phyloP scores from a whole-genome alignment of 2,797 vertebrate species.

The Pipistrellus nathusii region DNA sequence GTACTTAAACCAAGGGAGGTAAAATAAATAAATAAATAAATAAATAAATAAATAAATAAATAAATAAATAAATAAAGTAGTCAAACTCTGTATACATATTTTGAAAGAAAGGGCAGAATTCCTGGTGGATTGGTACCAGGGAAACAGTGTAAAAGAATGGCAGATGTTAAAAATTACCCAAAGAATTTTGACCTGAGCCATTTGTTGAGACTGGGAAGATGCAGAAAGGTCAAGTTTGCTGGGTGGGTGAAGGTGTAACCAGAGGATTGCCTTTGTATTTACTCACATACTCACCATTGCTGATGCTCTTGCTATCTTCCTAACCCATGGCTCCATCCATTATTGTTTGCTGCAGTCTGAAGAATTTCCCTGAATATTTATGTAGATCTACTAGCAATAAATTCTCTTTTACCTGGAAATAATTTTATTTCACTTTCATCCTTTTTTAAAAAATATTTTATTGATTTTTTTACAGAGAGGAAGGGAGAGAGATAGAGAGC shows the following conservation, averaged over 20 bases:
- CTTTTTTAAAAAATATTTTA: too few species aligned
- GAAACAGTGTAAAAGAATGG: neutral
- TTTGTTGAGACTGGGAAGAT: neutral
- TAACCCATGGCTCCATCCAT: neutral
- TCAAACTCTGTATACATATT: neutral
- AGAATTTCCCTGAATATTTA: neutral
- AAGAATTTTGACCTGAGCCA: neutral
- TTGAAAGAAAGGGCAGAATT: neutral
- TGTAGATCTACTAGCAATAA: neutral
- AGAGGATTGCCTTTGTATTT: neutral
- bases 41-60: neutral
- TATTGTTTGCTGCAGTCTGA: neutral
- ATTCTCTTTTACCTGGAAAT: conserved; percentile 17
- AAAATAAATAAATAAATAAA: neutral
- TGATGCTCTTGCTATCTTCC: neutral
- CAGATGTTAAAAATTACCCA: neutral
- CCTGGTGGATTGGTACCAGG: neutral
- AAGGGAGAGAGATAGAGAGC: too few species aligned
- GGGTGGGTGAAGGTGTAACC: too few species aligned
- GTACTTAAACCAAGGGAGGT: neutral
- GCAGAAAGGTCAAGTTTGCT: neutral
- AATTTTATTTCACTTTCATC: neutral
- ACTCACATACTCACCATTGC: neutral
- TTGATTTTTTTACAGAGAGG: too few species aligned
- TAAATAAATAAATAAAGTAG: neutral